Evolutionary conservation across 2,797 vertebrate species (phyloP).

Genomic region (Crenuchus spilurus): DNA sequence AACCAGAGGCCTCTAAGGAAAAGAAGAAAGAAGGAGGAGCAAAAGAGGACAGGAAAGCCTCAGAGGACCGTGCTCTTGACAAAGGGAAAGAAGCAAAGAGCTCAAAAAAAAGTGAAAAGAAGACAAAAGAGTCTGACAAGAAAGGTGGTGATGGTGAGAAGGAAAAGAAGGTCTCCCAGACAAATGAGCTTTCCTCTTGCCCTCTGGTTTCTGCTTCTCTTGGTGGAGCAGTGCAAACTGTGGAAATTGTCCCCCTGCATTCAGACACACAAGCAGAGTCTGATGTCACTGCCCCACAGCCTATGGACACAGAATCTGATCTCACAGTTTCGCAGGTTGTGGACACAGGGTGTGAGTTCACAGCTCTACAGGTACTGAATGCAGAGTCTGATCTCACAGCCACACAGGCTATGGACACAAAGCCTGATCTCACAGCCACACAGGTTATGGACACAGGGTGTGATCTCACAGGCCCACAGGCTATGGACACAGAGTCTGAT

Average conservation of each 20-base stretch:
- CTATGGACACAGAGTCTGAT: background rate
- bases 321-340: background rate
- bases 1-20: constrained; percentile 74
- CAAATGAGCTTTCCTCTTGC: constrained; percentile 51
- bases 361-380: background rate
- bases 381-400: background rate
- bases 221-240: constrained; percentile 48
- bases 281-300: constrained; percentile 32
- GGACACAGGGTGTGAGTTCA: background rate
- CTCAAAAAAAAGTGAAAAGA: constrained; percentile 75
- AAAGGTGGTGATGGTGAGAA: constrained; percentile 63
- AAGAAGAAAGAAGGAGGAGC: constrained; percentile 79
- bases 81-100: constrained; percentile 67
- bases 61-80: constrained; percentile 71
- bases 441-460: background rate
- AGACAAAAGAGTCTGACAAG: constrained; percentile 75
- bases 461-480: background rate
- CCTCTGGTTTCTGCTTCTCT: constrained; percentile 40
- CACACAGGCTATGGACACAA: background rate
- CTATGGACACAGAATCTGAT: background rate
- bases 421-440: background rate
- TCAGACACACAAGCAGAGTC: constrained; percentile 63
- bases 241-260: constrained; percentile 38
- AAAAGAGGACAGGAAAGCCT: constrained; percentile 77
- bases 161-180: constrained; percentile 57